A percentile compares a stretch with the other conserved stretches of the same genome.
These are phyloP conservation scores for Philonicus albiceps DNA, from an alignment of 2,888 invertebrate genomes.

Conservation along the genomic window DNA sequence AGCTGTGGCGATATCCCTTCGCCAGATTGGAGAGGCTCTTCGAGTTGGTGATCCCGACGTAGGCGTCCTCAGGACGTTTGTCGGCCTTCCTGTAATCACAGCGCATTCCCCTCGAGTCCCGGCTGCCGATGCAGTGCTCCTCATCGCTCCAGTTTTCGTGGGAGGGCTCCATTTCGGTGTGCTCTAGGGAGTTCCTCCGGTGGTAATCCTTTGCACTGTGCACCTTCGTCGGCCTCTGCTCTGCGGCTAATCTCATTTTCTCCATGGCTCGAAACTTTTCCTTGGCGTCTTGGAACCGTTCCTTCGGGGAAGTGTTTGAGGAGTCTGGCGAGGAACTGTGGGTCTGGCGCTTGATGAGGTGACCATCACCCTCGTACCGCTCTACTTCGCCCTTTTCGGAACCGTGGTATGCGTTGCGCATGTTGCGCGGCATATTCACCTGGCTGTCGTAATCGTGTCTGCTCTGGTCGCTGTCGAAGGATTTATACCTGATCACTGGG, in stretches of 20 bases:
- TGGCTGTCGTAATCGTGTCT: background rate
- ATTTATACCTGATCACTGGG: slow-evolving; percentile 61
- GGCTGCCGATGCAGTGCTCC: slow-evolving; percentile 50
- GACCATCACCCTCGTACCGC: slow-evolving; percentile 48
- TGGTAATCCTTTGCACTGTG: slow-evolving; percentile 51
- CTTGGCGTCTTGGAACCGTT: slow-evolving; percentile 85
- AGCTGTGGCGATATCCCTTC: slow-evolving; percentile 63
- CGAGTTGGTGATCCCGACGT: slow-evolving; percentile 51
- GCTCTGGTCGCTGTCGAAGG: slow-evolving; percentile 52
- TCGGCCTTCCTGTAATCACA: slow-evolving; percentile 37
- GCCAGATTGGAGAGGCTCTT: slow-evolving; percentile 59
- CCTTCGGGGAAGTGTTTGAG: slow-evolving; percentile 70
- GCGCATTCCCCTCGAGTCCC: background rate
- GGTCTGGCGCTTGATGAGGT: background rate
- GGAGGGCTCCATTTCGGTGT: slow-evolving; percentile 50
- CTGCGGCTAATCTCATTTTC: slow-evolving; percentile 43
- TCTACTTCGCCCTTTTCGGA: slow-evolving; percentile 36
- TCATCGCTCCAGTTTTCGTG: slow-evolving; percentile 62
- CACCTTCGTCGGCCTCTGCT: background rate
- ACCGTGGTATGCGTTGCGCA: background rate
- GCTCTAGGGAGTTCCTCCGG: slow-evolving; percentile 54
- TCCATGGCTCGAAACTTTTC: slow-evolving; percentile 85
- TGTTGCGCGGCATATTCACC: background rate
- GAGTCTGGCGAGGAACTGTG: slow-evolving; percentile 44
- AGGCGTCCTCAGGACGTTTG: slow-evolving; percentile 24